A percentile compares a stretch with the other conserved stretches of the same genome.
These are phyloP conservation scores for Microcebus griseorufus DNA, from an alignment of 2,113 vertebrate genomes.

Conservation along the genomic window DNA sequence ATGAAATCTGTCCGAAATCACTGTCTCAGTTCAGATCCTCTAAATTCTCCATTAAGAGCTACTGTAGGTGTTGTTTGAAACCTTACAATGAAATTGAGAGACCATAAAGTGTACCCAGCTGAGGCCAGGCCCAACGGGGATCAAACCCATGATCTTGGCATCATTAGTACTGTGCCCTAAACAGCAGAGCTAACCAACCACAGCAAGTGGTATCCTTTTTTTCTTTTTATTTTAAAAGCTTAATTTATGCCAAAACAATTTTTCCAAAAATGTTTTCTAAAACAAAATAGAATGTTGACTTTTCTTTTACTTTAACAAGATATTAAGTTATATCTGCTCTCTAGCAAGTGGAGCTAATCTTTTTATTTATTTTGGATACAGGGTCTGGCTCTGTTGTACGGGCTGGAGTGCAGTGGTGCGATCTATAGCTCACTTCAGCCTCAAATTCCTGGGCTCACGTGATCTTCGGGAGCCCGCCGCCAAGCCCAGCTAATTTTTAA, in stretches of 20 bases:
- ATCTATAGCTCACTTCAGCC: too few relatives aligned
- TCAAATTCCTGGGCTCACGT: too few relatives aligned
- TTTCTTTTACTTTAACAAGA: too few relatives aligned
- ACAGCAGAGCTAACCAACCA: neutral
- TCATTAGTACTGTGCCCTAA: neutral
- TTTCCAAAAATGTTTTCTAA: neutral
- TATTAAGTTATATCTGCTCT: neutral
- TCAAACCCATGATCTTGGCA: neutral
- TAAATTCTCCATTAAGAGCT: neutral
- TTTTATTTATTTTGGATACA: too few relatives aligned
- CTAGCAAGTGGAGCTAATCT: neutral
- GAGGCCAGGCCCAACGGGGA: too few relatives aligned
- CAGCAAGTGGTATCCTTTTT: neutral
- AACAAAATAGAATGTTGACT: neutral
- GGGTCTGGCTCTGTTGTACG: too few relatives aligned
- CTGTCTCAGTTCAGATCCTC: too few relatives aligned
- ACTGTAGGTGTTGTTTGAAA: neutral
- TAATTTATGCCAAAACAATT: neutral
- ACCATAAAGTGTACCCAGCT: accelerated
- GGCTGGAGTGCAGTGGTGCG: too few relatives aligned
- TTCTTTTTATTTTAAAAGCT: too few relatives aligned
- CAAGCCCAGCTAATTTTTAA: too few relatives aligned
- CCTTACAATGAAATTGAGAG: neutral
- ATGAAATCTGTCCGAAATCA: neutral
- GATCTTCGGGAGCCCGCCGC: too few relatives aligned